Conservation (phyloP, 2,888 invertebrate species). For the Rhynchonema sp. region DNA sequence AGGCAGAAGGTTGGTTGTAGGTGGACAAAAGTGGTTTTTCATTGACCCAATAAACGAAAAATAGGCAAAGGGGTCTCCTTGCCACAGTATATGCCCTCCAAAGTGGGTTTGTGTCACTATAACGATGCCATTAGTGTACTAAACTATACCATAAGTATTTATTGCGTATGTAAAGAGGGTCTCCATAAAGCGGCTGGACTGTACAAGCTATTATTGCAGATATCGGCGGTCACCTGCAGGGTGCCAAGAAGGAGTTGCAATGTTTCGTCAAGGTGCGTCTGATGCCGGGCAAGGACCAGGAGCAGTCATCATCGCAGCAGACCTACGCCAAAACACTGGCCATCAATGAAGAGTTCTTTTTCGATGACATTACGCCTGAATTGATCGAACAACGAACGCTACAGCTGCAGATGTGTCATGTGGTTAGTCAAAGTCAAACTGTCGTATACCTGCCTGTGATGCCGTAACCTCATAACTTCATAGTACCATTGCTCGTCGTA, state of each 20-base stretch:
- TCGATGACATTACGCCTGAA: conserved; percentile 29
- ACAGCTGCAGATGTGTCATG: conserved; percentile 29
- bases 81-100: too few species aligned
- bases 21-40: too few species aligned
- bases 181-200: too few species aligned
- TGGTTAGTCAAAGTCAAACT: conserved; percentile 24
- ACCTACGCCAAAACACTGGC: background rate
- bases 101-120: too few species aligned
- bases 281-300: conserved; percentile 31
- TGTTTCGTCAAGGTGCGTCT: conserved; percentile 30
- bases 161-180: too few species aligned
- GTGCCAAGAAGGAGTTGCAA: conserved; percentile 27
- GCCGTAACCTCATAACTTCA: too few species aligned
- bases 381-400: conserved; percentile 28
- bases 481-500: too few species aligned
- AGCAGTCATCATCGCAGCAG: conserved; percentile 20
- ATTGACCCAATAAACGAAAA: too few species aligned
- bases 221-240: conserved; percentile 27
- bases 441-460: too few species aligned
- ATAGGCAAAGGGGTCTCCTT: too few species aligned
- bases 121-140: background rate
- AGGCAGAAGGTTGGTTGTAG: conserved; percentile 17
- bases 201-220: too few species aligned
- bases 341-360: conserved; percentile 30
- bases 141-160: background rate